Base-by-base conservation (phyloP, 2,797 vertebrate species). In the Phoeniculus purpureus region DNA sequence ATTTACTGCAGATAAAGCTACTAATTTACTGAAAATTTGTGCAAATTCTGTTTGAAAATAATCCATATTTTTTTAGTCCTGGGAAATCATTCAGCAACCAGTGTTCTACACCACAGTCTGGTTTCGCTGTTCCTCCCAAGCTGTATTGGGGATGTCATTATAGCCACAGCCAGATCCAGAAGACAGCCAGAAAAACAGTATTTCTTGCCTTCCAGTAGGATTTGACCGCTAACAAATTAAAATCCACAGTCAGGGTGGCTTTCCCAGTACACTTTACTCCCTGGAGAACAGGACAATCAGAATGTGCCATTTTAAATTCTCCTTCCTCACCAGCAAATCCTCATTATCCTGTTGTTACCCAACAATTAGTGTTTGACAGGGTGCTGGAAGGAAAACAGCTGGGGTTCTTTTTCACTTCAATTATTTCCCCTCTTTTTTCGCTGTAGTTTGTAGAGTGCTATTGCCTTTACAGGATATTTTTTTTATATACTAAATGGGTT, bases 401-500 rank as follows among this genome's bases (percentile, higher is more conserved):
- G 12, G 37, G 37, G 37, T 37, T 66, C 32, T 61, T 81, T 50
- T 6, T 2, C 1, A 3, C 22, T 83, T 74, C 73, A 61, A 20
- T 80, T 94, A 32, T 84, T 74, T 61, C 8, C 18, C 16, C 6
- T 56, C 27, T 75, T 32, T 65, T 15, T 20, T 90, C 50, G 43
- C 48, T 61, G 56, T 47, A 74, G 40, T 55, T 92, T 95, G 87
- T 89, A 82, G 29, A 64, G 59, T 70, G 9, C 29, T 75, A 62
- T 56, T 82, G 85, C 20, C 85, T 94, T 89, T 86, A 94, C 60
- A 88, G 9, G 79, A 55, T 72, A 77, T 23, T 86, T 95, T 86
- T 95, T 81, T 78, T 20, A 85, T 89, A 51, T 79, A 64, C 55
- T 87, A 94, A 88, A 77, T 84, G 45, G 11, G 29, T 70, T 94